Evolutionary conservation across 2,888 invertebrate species (phyloP).

Genomic region (Trachelus stipa): DNA sequence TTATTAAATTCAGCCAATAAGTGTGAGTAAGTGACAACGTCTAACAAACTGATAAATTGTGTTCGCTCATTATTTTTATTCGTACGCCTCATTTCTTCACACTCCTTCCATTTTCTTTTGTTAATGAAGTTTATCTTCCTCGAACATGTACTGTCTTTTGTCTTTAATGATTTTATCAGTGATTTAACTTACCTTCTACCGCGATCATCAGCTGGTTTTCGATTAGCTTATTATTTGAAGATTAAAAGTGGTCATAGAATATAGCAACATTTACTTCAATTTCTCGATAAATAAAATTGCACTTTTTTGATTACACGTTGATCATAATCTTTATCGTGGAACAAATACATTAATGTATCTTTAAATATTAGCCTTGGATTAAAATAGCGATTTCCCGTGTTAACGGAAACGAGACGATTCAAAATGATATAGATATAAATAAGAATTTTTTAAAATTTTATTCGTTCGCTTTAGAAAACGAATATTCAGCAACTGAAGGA

Average conservation of each 20-base stretch:
- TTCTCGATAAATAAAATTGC: neutral
- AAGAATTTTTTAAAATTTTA: conserved; percentile 6
- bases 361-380: neutral
- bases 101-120: neutral
- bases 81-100: neutral
- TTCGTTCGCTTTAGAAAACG: conserved; percentile 64
- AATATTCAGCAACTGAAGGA: conserved; percentile 78
- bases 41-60: conserved; percentile 25
- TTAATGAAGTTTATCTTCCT: neutral
- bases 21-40: conserved; percentile 12
- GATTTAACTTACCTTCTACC: neutral
- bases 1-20: conserved; percentile 51
- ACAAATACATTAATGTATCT: neutral
- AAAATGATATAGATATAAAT: neutral
- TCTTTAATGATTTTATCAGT: neutral
- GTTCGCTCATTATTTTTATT: neutral
- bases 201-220: neutral
- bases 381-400: neutral
- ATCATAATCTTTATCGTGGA: neutral
- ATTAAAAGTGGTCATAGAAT: neutral
- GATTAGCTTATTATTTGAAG: neutral
- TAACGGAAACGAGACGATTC: neutral
- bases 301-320: no score
- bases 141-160: neutral
- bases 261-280: neutral